A percentile compares a stretch with the other conserved stretches of the same genome.
Conservation (phyloP, 2,113 vertebrate genomes). For the Sphaerodactylus townsendi region DNA sequence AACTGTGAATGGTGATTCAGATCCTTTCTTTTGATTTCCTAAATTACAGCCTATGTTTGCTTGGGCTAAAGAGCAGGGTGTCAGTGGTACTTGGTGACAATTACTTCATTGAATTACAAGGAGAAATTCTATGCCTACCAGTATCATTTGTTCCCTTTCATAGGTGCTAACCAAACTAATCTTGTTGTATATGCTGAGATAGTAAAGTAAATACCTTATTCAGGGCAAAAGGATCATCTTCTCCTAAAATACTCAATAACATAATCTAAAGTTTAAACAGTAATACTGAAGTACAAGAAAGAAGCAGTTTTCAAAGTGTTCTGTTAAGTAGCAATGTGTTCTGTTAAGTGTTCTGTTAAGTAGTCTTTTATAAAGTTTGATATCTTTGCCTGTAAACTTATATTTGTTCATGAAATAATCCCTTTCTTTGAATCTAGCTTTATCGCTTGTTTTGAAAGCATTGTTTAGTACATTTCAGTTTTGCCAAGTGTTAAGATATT, state of each 20-base stretch:
- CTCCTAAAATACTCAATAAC: not conserved
- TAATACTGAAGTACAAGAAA: not conserved
- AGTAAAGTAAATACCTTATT: not conserved
- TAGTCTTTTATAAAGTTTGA: not conserved
- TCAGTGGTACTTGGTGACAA: not conserved
- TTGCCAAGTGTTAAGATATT: not conserved
- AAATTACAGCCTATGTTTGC: not conserved
- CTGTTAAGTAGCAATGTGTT: conserved; percentile 6
- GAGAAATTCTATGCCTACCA: not conserved
- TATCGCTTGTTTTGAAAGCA: not conserved
- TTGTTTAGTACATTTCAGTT: not conserved
- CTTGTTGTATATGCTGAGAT: not conserved
- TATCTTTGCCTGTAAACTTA: not conserved
- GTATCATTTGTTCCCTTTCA: not conserved
- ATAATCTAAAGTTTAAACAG: not conserved
- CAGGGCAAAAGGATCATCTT: not conserved
- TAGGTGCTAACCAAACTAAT: not conserved
- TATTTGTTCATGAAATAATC: conserved; percentile 9
- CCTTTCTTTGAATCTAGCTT: not conserved
- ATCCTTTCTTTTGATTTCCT: not conserved
- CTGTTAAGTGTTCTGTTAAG: conserved; percentile 1
- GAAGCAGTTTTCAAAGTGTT: conserved; percentile 5
- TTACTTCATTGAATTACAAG: not conserved
- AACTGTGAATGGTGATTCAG: not conserved
- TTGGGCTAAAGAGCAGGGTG: not conserved